These are phyloP conservation scores for Coptodon bakossiorum DNA, from an alignment of 2,113 vertebrate genomes.

Conservation along the genomic window DNA sequence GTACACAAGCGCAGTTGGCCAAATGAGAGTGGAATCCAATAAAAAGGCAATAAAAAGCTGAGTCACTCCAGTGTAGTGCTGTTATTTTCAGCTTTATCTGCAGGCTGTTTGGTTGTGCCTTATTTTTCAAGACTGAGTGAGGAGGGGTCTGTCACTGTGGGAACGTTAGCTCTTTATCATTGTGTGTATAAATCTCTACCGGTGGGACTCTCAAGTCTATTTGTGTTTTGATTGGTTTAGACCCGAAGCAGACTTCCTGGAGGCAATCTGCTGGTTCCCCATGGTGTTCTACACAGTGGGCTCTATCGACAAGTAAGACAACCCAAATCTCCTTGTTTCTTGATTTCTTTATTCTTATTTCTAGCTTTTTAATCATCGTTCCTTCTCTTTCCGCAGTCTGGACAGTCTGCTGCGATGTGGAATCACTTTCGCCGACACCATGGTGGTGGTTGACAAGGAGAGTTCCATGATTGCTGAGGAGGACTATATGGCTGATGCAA, in stretches of 20 bases:
- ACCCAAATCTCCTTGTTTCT: neutral
- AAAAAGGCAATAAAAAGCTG: slow-evolving; percentile 64
- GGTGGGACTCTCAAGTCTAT: neutral
- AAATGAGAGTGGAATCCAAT: slow-evolving; percentile 60
- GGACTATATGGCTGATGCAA: slow-evolving; percentile 82
- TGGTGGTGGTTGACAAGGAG: slow-evolving; percentile 83
- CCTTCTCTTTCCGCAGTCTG: slow-evolving; percentile 50
- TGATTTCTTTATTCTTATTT: neutral
- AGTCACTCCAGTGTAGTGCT: slow-evolving; percentile 50
- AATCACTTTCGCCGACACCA: slow-evolving; percentile 77
- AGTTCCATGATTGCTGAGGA: slow-evolving; percentile 82
- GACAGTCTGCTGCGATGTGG: slow-evolving; percentile 79
- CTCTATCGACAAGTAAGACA: slow-evolving; percentile 80
- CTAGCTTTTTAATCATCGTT: neutral
- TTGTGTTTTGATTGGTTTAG: slow-evolving; percentile 59
- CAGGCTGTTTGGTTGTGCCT: slow-evolving; percentile 24
- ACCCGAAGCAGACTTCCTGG: slow-evolving; percentile 79
- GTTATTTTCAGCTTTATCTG: slow-evolving; percentile 42
- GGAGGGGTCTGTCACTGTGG: neutral
- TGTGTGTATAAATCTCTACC: neutral
- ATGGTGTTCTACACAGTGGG: slow-evolving; percentile 83
- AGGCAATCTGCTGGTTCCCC: slow-evolving; percentile 82
- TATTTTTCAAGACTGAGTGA: slow-evolving; percentile 21
- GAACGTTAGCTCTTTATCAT: slow-evolving; percentile 1
- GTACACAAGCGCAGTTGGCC: slow-evolving; percentile 23